These are phyloP conservation scores for Colinus virginianus DNA, from an alignment of 2,113 vertebrate species.

Conservation along the genomic window DNA sequence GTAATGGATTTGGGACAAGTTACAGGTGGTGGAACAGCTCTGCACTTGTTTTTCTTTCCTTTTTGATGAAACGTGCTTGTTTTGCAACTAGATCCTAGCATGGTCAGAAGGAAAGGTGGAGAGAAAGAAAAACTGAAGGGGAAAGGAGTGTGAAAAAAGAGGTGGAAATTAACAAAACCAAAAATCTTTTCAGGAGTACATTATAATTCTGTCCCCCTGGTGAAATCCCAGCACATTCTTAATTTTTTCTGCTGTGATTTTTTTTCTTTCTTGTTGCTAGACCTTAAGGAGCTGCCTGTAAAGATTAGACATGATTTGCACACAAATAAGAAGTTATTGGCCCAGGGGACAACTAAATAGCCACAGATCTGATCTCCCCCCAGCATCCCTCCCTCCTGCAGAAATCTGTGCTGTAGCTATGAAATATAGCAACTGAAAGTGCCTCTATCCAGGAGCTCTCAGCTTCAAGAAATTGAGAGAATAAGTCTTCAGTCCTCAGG, in stretches of 20 bases:
- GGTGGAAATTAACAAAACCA: neutral
- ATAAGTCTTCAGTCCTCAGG: too few relatives aligned
- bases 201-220: neutral
- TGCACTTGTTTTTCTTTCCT: constrained; percentile 26
- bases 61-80: neutral
- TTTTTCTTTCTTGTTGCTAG: neutral
- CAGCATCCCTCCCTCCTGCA: neutral
- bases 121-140: neutral
- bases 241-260: neutral
- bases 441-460: neutral
- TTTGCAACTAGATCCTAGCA: neutral
- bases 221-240: neutral
- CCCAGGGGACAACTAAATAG: neutral
- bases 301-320: neutral
- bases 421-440: neutral
- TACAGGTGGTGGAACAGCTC: constrained; percentile 61
- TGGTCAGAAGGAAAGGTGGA: neutral
- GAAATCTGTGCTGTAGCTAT: neutral
- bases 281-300: neutral
- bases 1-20: constrained; percentile 48
- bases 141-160: neutral
- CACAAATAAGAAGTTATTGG: neutral
- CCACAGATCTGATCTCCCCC: neutral
- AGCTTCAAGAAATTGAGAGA: neutral
- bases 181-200: neutral